Evolutionary conservation across 2,797 vertebrate genomes (phyloP).

Genomic region (Lacerta agilis): DNA sequence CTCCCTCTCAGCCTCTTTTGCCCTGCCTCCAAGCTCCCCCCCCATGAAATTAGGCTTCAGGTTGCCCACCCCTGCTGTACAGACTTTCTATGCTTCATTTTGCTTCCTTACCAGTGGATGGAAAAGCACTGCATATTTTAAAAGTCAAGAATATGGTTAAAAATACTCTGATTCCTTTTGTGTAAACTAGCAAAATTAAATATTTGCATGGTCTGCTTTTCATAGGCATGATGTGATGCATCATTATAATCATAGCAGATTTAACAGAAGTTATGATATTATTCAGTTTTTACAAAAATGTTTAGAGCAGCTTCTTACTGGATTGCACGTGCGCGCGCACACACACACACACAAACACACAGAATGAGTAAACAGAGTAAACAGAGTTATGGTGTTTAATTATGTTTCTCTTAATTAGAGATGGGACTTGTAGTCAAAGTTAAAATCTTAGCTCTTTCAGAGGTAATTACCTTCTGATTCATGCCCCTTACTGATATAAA

Average conservation of each 20-base stretch:
- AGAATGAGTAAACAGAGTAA: conserved; percentile 44
- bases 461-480: conserved; percentile 27
- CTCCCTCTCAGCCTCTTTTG: too few species aligned
- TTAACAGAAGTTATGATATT: conserved; percentile 32
- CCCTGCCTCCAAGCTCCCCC: too few species aligned
- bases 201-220: conserved; percentile 16
- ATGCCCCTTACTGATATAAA: neutral
- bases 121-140: neutral
- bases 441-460: conserved; percentile 1
- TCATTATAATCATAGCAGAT: conserved; percentile 11
- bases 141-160: neutral
- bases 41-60: neutral
- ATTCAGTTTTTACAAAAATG: conserved; percentile 34
- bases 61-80: neutral
- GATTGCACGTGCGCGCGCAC: neutral
- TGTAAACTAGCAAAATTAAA: neutral
- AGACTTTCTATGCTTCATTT: neutral
- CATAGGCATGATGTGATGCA: conserved; percentile 17
- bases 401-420: conserved; percentile 42
- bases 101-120: neutral
- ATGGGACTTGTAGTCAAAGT: conserved; percentile 11
- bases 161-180: conserved; percentile 6
- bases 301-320: conserved; percentile 36
- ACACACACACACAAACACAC: neutral
- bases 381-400: conserved; percentile 42